phyloP scores from a whole-genome alignment of 2,797 vertebrate genomes.

The Odontamblyopus rebecca region DNA sequence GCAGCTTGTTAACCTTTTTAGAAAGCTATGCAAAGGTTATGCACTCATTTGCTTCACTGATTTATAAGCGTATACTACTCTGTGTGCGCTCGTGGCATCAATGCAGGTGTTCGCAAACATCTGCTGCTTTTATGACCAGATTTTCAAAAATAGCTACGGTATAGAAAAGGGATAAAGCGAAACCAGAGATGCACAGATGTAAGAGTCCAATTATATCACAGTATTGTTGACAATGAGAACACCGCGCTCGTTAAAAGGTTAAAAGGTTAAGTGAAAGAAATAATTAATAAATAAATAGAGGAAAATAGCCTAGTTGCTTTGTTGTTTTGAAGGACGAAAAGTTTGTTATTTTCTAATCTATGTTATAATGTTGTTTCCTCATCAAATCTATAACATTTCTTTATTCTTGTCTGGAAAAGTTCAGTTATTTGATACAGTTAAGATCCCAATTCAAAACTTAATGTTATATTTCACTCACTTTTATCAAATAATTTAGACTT shows the following conservation, averaged over 20 bases:
- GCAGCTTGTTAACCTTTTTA: conserved; percentile 74
- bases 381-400: background rate
- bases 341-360: too few species aligned
- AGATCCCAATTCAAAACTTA: background rate
- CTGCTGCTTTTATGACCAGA: conserved; percentile 9
- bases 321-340: too few species aligned
- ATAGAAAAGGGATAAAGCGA: background rate
- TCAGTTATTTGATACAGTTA: background rate
- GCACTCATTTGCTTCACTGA: conserved; percentile 42
- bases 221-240: background rate
- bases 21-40: conserved; percentile 68
- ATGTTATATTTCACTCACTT: background rate
- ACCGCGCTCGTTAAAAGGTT: too few species aligned
- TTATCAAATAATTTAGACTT: background rate
- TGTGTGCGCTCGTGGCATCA: conserved; percentile 32
- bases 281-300: too few species aligned
- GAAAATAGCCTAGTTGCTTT: too few species aligned
- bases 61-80: conserved; percentile 42
- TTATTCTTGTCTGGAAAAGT: background rate
- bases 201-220: background rate
- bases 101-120: conserved; percentile 29
- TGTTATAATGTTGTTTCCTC: too few species aligned
- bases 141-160: background rate
- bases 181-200: background rate
- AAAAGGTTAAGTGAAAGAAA: too few species aligned